These are phyloP conservation scores for Ceryle rudis DNA, from an alignment of 2,797 vertebrate genomes.

Conservation along the genomic window DNA sequence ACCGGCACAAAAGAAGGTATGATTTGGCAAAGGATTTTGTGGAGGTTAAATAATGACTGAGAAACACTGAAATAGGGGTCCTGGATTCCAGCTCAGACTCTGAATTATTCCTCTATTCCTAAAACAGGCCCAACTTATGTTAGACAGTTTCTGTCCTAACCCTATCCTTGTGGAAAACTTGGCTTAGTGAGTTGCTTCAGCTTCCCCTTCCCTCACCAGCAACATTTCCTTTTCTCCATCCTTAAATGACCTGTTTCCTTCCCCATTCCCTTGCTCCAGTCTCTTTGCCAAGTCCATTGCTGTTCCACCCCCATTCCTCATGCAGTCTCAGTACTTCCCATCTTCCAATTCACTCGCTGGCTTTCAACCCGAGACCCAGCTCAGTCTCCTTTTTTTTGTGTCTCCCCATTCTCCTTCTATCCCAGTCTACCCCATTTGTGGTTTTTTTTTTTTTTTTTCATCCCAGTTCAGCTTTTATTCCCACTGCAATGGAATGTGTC, in stretches of 20 bases:
- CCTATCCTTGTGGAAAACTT: background rate
- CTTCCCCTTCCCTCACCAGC: background rate
- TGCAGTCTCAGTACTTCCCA: background rate
- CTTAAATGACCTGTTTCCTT: background rate
- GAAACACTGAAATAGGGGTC: background rate
- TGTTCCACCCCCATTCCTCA: background rate
- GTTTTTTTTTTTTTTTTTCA: background rate
- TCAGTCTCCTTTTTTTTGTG: background rate
- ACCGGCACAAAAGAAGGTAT: background rate
- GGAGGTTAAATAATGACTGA: background rate
- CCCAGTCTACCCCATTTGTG: background rate
- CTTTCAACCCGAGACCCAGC: background rate
- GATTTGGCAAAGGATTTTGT: background rate
- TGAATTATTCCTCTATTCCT: background rate
- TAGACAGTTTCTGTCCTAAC: background rate
- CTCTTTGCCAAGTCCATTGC: background rate
- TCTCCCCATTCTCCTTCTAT: background rate
- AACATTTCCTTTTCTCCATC: background rate
- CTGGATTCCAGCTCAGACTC: background rate
- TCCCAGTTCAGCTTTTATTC: background rate
- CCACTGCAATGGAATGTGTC: background rate
- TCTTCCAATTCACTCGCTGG: background rate
- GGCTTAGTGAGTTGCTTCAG: background rate
- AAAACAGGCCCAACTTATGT: background rate
- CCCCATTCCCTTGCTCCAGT: background rate